Evolutionary conservation across 2,888 invertebrate species (phyloP), one percentile per base, ranked within the genome.

Genomic region (Norana najaformis): DNA sequence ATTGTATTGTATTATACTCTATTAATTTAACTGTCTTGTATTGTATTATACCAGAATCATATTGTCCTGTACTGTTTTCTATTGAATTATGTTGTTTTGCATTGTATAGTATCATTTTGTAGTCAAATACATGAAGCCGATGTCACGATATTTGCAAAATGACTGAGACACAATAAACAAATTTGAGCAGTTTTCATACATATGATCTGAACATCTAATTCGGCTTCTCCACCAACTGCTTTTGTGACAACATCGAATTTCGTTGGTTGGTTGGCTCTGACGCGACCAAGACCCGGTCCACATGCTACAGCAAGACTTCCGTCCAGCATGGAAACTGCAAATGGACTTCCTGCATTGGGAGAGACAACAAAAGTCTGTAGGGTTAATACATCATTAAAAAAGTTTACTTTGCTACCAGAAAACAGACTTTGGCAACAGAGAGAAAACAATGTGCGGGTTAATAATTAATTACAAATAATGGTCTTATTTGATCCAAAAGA

Each of bases 141-240:
- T n/a, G 30, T 69, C 69, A 69, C 5, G 11, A 6, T 69, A 53
- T 11, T n/a, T 69, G 69, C 30, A 69, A 69, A 69, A 69, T 30
- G 8, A 69, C 30, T 69, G 69, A 69, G n/a, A 69, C 30, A 69
- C n/a, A n/a, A 69, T 23, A 23, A 20, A 23, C 4, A 23, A 5
- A 23, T n/a, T n/a, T n/a, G n/a, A 47, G 30, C 11, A 69, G n/a
- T 69, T 41, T 88, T 88, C 92, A 93, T 93, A 96, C 96, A 96
- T 88, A 95, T 95, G 36, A 96, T 95, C 90, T 93, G 94, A 90
- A 96, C 95, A 91, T 95, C 95, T 38, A 96, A 93, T 82, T 95
- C 95, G 23, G 95, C 95, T 47, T 95, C 95, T 34, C 95, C 93
- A n/a, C 95, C 94, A 89, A 93, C 91, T 94, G 95, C 92, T 94